phyloP scores from a whole-genome alignment of 2,888 invertebrate genomes.

The Ectemnius cavifrons region DNA sequence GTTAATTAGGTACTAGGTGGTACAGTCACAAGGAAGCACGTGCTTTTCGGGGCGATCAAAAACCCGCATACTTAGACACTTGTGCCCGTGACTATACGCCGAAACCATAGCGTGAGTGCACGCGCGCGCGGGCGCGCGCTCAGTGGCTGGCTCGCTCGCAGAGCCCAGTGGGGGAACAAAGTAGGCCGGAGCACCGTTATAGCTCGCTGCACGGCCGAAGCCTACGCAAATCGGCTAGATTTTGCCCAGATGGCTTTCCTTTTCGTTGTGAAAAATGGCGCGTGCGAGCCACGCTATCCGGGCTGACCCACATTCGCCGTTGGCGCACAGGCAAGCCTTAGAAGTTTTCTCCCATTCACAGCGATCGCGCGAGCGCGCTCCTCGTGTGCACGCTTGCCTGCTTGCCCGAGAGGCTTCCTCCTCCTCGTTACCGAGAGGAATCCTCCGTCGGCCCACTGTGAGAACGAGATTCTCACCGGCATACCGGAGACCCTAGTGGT shows the following conservation, averaged over 20 bases:
- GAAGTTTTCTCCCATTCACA: conserved; percentile 5
- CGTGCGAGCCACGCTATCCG: conserved; percentile 72
- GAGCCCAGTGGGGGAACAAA: conserved; percentile 64
- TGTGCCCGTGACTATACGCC: conserved; percentile 54
- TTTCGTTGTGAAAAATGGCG: conserved; percentile 78
- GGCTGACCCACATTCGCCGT: conserved; percentile 69
- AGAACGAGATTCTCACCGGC: not conserved
- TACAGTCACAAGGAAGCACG: conserved; percentile 5
- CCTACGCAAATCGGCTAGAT: conserved; percentile 64
- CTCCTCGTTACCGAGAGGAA: not conserved
- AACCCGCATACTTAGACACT: conserved; percentile 36
- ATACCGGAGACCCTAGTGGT: not conserved
- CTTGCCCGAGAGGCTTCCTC: conserved; percentile 1
- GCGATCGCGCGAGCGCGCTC: not conserved
- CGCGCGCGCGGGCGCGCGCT: conserved; percentile 46
- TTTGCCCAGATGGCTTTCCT: conserved; percentile 77
- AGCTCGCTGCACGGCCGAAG: conserved; percentile 70
- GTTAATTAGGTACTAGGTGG: too few relatives aligned
- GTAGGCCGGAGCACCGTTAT: conserved; percentile 77
- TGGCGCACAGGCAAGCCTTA: conserved; percentile 7
- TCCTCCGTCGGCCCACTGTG: not conserved
- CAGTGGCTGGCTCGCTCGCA: too few relatives aligned
- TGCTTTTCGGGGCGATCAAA: conserved; percentile 3
- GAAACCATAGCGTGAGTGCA: conserved; percentile 60
- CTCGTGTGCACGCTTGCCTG: not conserved